These are phyloP conservation scores for Pampusana beccarii DNA, from an alignment of 2,113 vertebrate genomes.

Conservation along the genomic window DNA sequence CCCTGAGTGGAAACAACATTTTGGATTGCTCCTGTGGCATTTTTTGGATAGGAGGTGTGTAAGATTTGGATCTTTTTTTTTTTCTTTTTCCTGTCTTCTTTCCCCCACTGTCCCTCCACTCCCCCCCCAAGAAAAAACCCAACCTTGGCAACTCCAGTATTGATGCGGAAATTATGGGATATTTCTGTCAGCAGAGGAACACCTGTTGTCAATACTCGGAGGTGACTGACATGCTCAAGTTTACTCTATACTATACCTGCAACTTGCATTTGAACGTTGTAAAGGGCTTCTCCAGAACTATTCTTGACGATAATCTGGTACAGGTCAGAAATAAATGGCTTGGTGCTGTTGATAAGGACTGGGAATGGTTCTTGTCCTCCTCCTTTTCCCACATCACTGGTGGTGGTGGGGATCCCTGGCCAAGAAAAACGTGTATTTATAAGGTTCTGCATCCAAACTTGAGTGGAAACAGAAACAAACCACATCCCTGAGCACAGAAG, in stretches of 20 bases:
- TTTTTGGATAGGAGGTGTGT: background rate
- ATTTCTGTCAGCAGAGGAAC: background rate
- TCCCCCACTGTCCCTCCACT: too few relatives aligned
- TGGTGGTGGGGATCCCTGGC: constrained; percentile 65
- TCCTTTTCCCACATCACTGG: constrained; percentile 70
- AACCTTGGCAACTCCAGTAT: background rate
- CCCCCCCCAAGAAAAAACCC: background rate
- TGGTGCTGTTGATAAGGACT: constrained; percentile 70
- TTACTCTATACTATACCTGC: constrained; percentile 42
- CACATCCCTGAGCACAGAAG: background rate
- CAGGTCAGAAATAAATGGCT: constrained; percentile 62
- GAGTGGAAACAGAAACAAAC: background rate
- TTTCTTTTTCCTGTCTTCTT: too few relatives aligned
- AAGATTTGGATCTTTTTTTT: accelerated
- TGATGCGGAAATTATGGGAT: background rate
- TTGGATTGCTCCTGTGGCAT: background rate
- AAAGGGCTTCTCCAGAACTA: constrained; percentile 57
- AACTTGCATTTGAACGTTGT: constrained; percentile 52
- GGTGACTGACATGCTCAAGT: background rate
- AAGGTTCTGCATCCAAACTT: background rate
- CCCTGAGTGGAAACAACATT: background rate
- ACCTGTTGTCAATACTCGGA: background rate
- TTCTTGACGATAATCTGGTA: constrained; percentile 66
- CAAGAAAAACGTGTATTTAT: background rate
- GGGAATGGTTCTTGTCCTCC: constrained; percentile 65